Evolutionary conservation across 2,797 vertebrate genomes (phyloP).

Genomic region (Coregonus ussuriensis): DNA sequence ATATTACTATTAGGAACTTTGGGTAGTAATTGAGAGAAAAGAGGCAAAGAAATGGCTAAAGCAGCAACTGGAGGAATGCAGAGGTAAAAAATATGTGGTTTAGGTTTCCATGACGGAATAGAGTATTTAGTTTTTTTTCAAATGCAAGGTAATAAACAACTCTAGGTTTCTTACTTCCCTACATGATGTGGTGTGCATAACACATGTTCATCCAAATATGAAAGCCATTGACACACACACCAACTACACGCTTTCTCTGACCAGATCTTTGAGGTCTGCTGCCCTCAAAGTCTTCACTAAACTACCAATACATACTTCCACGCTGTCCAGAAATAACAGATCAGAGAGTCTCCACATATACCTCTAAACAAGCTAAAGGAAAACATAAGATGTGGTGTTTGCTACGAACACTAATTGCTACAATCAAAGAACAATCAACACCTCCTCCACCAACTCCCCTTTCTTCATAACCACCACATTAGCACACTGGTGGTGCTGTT

Average conservation of each 20-base stretch:
- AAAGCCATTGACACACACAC: background rate
- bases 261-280: background rate
- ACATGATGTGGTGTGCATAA: background rate
- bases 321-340: no score
- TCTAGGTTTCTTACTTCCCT: constrained; percentile 8
- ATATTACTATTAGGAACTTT: constrained; percentile 61
- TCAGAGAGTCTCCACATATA: background rate
- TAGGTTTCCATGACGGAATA: constrained; percentile 45
- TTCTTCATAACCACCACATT: background rate
- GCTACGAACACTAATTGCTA: constrained; percentile 44
- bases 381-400: constrained; percentile 13
- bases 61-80: constrained; percentile 53
- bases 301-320: background rate
- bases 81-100: constrained; percentile 38
- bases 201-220: background rate
- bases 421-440: constrained; percentile 47
- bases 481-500: constrained; percentile 6
- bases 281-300: background rate
- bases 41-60: constrained; percentile 48
- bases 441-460: constrained; percentile 37
- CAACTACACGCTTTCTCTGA: background rate
- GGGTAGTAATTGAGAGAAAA: constrained; percentile 56
- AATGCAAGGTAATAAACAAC: constrained; percentile 44
- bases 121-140: constrained; percentile 18
- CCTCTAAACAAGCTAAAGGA: background rate